Evolutionary conservation across 1,140 invertebrate species (phyloP).

Genomic region (Octopus sinensis): DNA sequence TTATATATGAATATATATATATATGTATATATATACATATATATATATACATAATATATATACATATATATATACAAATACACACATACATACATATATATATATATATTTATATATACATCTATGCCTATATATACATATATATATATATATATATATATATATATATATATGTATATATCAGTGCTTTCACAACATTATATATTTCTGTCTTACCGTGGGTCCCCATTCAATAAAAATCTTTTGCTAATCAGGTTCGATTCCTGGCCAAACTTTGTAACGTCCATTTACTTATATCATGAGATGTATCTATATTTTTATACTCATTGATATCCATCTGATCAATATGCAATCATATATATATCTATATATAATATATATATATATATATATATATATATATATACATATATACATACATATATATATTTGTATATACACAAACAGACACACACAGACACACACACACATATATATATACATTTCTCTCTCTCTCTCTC

Average conservation of each 20-base stretch:
- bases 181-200: neutral
- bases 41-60: neutral
- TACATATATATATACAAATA: neutral
- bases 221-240: neutral
- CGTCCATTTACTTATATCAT: no score
- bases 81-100: neutral
- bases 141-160: constrained; percentile 5
- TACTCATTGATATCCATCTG: no score
- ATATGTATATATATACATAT: neutral
- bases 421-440: no score
- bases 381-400: no score
- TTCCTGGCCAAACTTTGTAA: no score
- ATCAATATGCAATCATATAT: neutral
- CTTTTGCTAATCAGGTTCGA: neutral
- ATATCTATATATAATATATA: no score
- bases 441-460: no score
- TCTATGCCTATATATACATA: neutral
- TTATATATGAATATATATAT: neutral
- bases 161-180: constrained; percentile 2
- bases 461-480: no score
- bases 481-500: no score
- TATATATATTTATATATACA: neutral
- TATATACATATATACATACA: no score
- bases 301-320: no score
- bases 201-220: neutral